Evolutionary conservation across 2,888 invertebrate species (phyloP).

Genomic region (Drosophila multiciliata): DNA sequence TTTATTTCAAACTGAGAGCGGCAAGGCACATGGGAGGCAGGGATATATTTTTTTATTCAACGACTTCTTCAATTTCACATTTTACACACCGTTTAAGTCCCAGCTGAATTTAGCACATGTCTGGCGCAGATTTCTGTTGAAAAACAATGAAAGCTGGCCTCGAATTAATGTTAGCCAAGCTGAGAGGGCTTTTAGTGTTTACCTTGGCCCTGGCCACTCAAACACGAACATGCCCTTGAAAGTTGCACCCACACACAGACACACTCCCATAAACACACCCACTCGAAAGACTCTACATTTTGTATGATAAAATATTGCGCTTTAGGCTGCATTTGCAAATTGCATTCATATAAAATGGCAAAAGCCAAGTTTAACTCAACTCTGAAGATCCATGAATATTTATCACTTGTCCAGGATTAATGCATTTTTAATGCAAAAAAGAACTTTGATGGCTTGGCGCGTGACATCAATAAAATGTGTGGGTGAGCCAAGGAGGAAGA

Average conservation of each 20-base stretch:
- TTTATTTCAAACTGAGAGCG: constrained; percentile 1
- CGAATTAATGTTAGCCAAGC: not conserved
- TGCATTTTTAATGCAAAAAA: constrained; percentile 71
- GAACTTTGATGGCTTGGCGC: constrained; percentile 26
- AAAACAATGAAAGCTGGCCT: constrained; percentile 35
- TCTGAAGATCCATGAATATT: constrained; percentile 67
- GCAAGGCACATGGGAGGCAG: not conserved
- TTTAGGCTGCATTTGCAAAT: constrained; percentile 50
- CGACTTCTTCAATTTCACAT: constrained; percentile 9
- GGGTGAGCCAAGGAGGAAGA: not conserved
- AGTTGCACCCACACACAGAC: constrained; percentile 1
- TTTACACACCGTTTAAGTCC: constrained; percentile 22
- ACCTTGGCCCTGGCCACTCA: constrained; percentile 63
- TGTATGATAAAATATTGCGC: constrained; percentile 33
- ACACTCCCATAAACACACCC: not conserved
- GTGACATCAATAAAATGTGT: constrained; percentile 45
- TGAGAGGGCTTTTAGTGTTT: constrained; percentile 37
- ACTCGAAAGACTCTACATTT: constrained; percentile 57
- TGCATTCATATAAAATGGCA: constrained; percentile 49
- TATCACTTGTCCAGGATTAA: constrained; percentile 72
- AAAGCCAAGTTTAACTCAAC: constrained; percentile 14
- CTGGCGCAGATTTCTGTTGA: constrained; percentile 45
- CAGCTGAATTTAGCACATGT: constrained; percentile 22
- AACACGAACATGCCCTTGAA: constrained; percentile 72
- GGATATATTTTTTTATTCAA: not conserved